Conservation (phyloP, 2,888 invertebrate species). For the Calliopum simillimum region DNA sequence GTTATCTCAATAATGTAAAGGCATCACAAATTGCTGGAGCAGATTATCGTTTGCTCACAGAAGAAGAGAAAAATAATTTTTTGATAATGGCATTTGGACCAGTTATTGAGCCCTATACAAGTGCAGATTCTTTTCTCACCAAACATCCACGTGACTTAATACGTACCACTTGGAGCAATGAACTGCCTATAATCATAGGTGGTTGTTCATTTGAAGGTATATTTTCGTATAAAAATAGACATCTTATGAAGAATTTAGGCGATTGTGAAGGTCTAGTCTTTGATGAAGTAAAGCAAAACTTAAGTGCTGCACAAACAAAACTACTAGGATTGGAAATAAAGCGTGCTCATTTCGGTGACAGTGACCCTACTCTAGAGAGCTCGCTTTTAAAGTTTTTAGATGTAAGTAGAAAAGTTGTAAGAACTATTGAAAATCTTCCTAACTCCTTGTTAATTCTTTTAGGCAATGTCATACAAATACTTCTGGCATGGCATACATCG, state of each 20-base stretch:
- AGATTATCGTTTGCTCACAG: conserved; percentile 54
- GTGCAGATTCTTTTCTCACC: conserved; percentile 55
- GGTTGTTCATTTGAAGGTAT: conserved; percentile 64
- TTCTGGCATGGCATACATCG: conserved; percentile 63
- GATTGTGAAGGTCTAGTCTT: conserved; percentile 65
- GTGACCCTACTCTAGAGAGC: conserved; percentile 48
- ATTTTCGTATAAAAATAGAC: conserved; percentile 51
- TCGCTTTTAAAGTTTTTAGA: conserved; percentile 45
- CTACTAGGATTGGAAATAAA: conserved; percentile 50
- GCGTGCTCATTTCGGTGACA: conserved; percentile 51
- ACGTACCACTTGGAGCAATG: conserved; percentile 59
- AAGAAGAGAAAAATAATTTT: conserved; percentile 55
- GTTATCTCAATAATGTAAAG: conserved; percentile 48
- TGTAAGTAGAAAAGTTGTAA: conserved; percentile 31
- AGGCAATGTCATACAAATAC: conserved; percentile 52
- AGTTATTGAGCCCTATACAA: conserved; percentile 61
- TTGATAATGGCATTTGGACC: conserved; percentile 59
- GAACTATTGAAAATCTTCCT: background rate
- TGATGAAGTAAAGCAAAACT: conserved; percentile 49
- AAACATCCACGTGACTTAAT: conserved; percentile 55
- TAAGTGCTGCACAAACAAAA: conserved; percentile 46
- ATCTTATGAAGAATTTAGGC: conserved; percentile 42
- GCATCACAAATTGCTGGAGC: conserved; percentile 46
- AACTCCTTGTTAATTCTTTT: background rate
- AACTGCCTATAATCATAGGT: conserved; percentile 62